Base-by-base conservation (phyloP, 2,888 invertebrate species). In the Dysmachus trigonus region DNA sequence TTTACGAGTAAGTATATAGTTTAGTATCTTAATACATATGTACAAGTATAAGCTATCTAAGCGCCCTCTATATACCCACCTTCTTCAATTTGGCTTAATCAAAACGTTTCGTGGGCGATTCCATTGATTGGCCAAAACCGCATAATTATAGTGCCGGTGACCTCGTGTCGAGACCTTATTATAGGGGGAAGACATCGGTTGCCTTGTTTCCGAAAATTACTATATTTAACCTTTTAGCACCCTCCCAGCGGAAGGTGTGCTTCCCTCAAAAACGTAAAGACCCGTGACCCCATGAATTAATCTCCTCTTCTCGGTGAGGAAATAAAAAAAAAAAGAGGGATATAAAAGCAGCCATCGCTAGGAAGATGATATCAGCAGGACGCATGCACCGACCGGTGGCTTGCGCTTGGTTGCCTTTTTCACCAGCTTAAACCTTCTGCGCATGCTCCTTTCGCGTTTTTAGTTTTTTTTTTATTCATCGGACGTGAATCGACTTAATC, bases 1-100 rank as follows among this genome's bases (percentile, higher is more conserved):
- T 98, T 93, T 98, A 98, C 94, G 98, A 98, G 98, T 98, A 95
- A 97, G 97, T 95, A 81, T 22, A n/a, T n/a, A n/a, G n/a, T n/a
- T n/a, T n/a, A n/a, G n/a, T n/a, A n/a, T n/a, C n/a, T n/a, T n/a
- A n/a, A n/a, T n/a, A n/a, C n/a, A n/a, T n/a, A n/a, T n/a, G n/a
- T n/a, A n/a, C n/a, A n/a, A n/a, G n/a, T n/a, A n/a, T n/a, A n/a
- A n/a, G n/a, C n/a, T n/a, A n/a, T n/a, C n/a, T n/a, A n/a, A n/a
- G n/a, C n/a, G n/a, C n/a, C n/a, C n/a, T n/a, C n/a, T 74, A 51
- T 51, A 4, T 30, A 8, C 51, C 47, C 38, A 35, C 72, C 73
- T 33, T 38, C 47, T 47, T n/a, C 47, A 53, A 62, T 15, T 31
- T 62, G 10, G 18, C 0, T 62, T 47, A 51, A 47, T 38, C 51